phyloP scores from a whole-genome alignment of 2,113 vertebrate species.

The Asarcornis scutulata region DNA sequence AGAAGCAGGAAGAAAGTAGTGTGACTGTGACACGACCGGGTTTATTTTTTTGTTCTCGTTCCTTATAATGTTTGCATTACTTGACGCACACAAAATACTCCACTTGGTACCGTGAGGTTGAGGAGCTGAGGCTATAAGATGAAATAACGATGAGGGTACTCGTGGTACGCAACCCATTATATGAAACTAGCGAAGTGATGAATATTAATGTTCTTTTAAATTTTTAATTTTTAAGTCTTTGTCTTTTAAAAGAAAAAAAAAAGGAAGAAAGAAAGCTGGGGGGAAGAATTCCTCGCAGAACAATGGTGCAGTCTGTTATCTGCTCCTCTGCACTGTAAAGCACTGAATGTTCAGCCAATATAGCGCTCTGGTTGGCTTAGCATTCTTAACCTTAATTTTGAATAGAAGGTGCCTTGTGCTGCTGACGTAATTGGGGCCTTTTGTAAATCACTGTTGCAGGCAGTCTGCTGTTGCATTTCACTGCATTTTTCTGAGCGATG shows the following conservation, averaged over 20 bases:
- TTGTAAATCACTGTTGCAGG: slow-evolving; percentile 63
- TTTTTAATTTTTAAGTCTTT: slow-evolving; percentile 64
- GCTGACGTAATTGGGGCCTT: slow-evolving; percentile 47
- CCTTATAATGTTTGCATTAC: background rate
- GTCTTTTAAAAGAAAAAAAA: background rate
- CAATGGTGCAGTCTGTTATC: slow-evolving; percentile 54
- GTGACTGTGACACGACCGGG: background rate
- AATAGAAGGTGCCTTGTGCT: slow-evolving; percentile 58
- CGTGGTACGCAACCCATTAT: background rate
- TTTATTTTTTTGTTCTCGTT: background rate
- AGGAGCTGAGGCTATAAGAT: slow-evolving; percentile 26
- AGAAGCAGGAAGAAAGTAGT: background rate
- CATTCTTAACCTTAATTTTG: slow-evolving; percentile 54
- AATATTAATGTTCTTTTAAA: slow-evolving; percentile 59
- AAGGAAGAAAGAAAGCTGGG: background rate
- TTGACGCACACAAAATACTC: background rate
- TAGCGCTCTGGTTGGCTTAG: slow-evolving; percentile 33
- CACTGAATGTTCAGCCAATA: slow-evolving; percentile 46
- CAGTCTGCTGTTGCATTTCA: slow-evolving; percentile 52
- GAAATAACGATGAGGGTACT: slow-evolving; percentile 21
- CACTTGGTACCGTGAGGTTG: background rate
- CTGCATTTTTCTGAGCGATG: slow-evolving; percentile 36
- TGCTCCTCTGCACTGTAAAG: slow-evolving; percentile 36
- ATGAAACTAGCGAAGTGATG: slow-evolving; percentile 38
- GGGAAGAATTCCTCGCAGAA: slow-evolving; percentile 51